Evolutionary conservation across 2,888 invertebrate species (phyloP), one percentile per base, ranked within the genome.

Genomic region (Muscina levida): DNA sequence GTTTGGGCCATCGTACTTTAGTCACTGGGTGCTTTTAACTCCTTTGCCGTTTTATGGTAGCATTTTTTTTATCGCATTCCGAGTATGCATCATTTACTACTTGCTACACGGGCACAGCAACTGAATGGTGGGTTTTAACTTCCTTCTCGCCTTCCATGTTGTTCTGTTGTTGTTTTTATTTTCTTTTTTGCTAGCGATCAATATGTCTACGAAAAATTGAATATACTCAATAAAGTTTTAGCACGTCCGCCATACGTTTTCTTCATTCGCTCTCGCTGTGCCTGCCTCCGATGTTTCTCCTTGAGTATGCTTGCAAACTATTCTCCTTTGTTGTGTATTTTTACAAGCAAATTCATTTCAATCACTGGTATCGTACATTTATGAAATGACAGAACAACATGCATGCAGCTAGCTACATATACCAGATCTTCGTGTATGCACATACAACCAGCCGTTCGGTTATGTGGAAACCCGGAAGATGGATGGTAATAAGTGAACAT

Each of bases 171-270:
- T 74, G 65, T 44, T 70, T 59, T 81, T 57, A 15, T 57, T 74
- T 44, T 37, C 46, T 39, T 42, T 56, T 17, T 53, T 77, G 13
- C 17, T 48, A 66, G 72, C 75, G 77, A 75, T 83, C 80, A 79
- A 82, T 72, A 78, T 79, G 82, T 82, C 82, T 78, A 72, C 56
- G 56, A 72, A 82, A 82, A 84, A 84, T 84, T 85, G 82, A 85
- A 83, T 85, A 73, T 82, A 83, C 81, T 83, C 82, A 79, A 84
- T 84, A 84, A 84, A 84, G 72, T 82, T 80, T 72, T 72, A 82
- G 84, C 84, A 85, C 84, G 83, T 84, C 75, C 82, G 74, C 70
- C 19, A 62, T 66, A 79, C 75, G 62, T 72, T 76, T 22, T 73
- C 65, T 65, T 73, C 70, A 31, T 3, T 26, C 15, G 10, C 44